Evolutionary conservation across 1,140 invertebrate species (phyloP), one percentile per base, ranked within the genome.

Genomic region (Gonatopus flavifemur): DNA sequence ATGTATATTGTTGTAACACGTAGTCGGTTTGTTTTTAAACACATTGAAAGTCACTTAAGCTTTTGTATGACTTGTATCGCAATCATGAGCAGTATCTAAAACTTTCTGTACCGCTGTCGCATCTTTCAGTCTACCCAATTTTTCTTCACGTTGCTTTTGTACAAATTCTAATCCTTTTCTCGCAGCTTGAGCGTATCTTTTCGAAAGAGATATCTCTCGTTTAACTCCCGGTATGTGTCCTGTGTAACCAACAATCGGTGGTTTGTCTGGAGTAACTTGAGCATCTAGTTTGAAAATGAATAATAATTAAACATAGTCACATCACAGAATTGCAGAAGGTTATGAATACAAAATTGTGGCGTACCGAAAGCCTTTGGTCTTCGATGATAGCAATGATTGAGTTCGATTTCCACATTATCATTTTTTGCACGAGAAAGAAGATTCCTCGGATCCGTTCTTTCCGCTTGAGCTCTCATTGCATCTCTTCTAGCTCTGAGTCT

Each of bases 221-320:
- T 81, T 86, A 5, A 86, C 82, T 31, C 84, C 72, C 16, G 86
- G 86, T 36, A 88, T 87, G 59, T 87, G 86, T 20, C 86, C 86
- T 0, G 86, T 88, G 61, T 88, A 88, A 1, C 86, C 86, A 1
- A 86, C 83, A 48, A 87, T 87, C 19, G 86, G 86, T 16, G 85
- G 86, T 56, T 79, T 82, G 62, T 87, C 84, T 0, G 86, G 81
- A 8, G 86, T 85, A 56, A 87, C 82, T 67, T 83, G 79, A 66
- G 83, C 82, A 55, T 85, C 86, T 87, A 72, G 3, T 66, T 66
- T 44, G 52, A 56, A 32, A 42, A 52, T 36, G 30, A 22, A 28
- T 16, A 24, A 20, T 18, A 36, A 24, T 8, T 25, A 9, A 12
- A 28, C 7, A 38, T 20, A 19, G 19, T 47, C 9, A 40, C 9